Percentiles rank a stretch among this genome's conserved stretches.
phyloP scores from a whole-genome alignment of 2,888 invertebrate genomes.

The Onthophagus sagittarius region DNA sequence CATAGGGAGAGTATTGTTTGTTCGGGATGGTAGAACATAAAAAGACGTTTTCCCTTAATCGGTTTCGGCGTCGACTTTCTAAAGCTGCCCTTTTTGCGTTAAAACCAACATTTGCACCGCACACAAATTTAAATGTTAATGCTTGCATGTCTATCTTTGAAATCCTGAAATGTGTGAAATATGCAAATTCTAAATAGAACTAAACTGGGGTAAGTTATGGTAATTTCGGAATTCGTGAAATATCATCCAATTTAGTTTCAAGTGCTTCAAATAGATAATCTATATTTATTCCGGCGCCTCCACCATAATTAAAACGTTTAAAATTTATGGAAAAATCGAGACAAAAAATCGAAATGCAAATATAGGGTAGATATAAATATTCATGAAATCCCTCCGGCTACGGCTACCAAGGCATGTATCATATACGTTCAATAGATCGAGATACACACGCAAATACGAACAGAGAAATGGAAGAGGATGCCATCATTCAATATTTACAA shows the following conservation, averaged over 20 bases:
- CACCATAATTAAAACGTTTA: no score
- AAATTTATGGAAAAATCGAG: no score
- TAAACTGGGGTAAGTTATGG: background rate
- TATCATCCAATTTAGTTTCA: background rate
- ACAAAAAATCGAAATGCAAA: background rate
- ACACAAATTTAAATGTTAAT: background rate
- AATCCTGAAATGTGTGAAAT: background rate
- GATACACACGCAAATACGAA: background rate
- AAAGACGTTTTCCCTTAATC: background rate
- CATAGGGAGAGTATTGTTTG: background rate
- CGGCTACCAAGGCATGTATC: background rate
- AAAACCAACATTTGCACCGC: background rate
- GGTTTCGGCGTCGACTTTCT: background rate
- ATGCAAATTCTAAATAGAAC: background rate
- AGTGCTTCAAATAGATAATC: no score
- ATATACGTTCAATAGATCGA: background rate
- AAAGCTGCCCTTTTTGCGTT: background rate
- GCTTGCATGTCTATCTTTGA: background rate
- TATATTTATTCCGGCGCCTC: no score
- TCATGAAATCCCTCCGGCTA: background rate
- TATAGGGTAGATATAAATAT: background rate
- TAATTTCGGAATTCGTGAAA: background rate
- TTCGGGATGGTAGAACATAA: background rate
- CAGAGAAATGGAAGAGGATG: background rate
- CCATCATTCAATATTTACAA: background rate